A percentile compares a stretch with the other conserved stretches of the same genome.
Evolutionary conservation across 2,113 vertebrate species (phyloP).

Genomic region (Podarcis raffonei): DNA sequence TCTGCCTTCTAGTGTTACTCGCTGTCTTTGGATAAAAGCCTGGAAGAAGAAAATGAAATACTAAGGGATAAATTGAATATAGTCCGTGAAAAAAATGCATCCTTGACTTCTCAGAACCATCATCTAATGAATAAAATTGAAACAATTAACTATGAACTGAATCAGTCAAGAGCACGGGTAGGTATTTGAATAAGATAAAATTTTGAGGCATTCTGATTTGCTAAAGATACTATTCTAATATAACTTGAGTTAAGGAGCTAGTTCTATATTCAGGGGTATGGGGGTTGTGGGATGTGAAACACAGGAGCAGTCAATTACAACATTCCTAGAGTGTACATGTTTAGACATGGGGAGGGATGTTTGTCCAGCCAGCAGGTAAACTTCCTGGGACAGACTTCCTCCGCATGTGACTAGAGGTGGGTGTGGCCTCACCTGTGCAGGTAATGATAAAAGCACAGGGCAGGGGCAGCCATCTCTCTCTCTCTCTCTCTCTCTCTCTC

Average conservation of each 20-base stretch:
- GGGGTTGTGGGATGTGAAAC: too few relatives aligned
- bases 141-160: slow-evolving; percentile 78
- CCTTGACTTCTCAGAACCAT: slow-evolving; percentile 81
- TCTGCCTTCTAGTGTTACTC: slow-evolving; percentile 62
- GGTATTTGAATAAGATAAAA: slow-evolving; percentile 49
- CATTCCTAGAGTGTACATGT: too few relatives aligned
- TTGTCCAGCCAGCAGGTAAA: too few relatives aligned
- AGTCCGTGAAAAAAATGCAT: slow-evolving; percentile 84
- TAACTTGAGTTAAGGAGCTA: background rate
- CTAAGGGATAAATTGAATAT: slow-evolving; percentile 76
- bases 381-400: too few relatives aligned
- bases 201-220: background rate
- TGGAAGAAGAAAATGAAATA: slow-evolving; percentile 75
- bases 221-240: background rate
- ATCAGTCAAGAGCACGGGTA: slow-evolving; percentile 81
- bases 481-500: too few relatives aligned
- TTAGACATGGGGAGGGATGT: too few relatives aligned
- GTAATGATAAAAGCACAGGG: too few relatives aligned
- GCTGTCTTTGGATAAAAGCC: slow-evolving; percentile 32
- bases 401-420: too few relatives aligned
- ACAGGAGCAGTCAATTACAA: too few relatives aligned
- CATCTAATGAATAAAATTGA: slow-evolving; percentile 82
- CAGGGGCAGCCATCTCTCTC: too few relatives aligned
- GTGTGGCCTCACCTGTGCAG: too few relatives aligned
- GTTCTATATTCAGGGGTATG: background rate